Conservation (phyloP, 92 coral and sea anemone genomes). For the Porites divaricata region DNA sequence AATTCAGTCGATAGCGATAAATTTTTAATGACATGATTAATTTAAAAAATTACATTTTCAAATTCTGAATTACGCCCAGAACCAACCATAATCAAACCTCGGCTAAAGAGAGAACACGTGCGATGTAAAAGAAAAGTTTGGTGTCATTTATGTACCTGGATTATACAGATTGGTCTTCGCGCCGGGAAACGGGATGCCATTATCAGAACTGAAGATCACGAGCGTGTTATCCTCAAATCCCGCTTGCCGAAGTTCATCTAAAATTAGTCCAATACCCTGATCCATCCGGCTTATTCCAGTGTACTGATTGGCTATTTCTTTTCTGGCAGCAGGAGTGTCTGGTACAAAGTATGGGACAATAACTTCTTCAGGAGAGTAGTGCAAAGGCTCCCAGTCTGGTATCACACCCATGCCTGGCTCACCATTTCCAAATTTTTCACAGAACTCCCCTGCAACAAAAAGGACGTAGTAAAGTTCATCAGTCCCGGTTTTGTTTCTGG, state of each 20-base stretch:
- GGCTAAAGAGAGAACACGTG: too few relatives aligned
- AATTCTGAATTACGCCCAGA: too few relatives aligned
- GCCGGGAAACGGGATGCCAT: conserved; percentile 91
- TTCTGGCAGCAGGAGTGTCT: conserved; percentile 84
- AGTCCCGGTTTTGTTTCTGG: too few relatives aligned
- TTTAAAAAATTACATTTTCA: too few relatives aligned
- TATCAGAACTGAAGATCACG: conserved; percentile 90
- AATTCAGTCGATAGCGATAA: too few relatives aligned
- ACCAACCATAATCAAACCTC: too few relatives aligned
- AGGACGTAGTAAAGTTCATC: too few relatives aligned
- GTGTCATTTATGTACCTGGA: conserved; percentile 55
- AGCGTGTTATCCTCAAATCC: conserved; percentile 88
- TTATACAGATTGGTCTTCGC: conserved; percentile 90
- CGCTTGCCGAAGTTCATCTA: conserved; percentile 77
- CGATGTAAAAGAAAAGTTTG: background rate
- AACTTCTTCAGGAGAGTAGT: conserved; percentile 83
- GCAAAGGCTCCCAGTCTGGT: conserved; percentile 88
- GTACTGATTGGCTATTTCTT: conserved; percentile 90
- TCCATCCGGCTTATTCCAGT: conserved; percentile 90
- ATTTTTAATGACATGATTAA: too few relatives aligned
- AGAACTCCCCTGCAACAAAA: conserved; percentile 71
- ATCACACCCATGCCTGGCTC: conserved; percentile 93
- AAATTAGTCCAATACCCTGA: conserved; percentile 89
- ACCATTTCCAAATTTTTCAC: conserved; percentile 97
- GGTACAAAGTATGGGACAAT: conserved; percentile 89